Evolutionary conservation across 2,888 invertebrate species (phyloP), one percentile per base, ranked within the genome.

Genomic region (Trissonchulus latispiculum): DNA sequence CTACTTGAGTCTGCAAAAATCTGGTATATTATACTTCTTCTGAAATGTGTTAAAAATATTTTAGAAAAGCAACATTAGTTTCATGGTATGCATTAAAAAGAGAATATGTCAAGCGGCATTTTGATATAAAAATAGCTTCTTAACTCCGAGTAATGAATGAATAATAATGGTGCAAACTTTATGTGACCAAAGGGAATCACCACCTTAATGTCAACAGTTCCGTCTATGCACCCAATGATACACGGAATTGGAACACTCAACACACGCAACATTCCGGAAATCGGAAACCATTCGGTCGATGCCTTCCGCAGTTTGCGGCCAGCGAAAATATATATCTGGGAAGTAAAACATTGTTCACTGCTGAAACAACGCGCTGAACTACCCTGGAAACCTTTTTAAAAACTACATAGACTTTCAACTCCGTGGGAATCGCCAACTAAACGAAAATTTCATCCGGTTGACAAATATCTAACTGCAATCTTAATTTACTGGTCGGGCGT

Each of bases 361-460:
- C 64, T 15, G 8, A n/a, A 3, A 62, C 64, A 62, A 62, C 15
- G 3, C 64, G 64, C n/a, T 62, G 64, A 62, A 62, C 29, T 18
- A 29, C 64, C 31, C 8, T 23, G 64, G 28, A 62, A 8, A 62
- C 31, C n/a, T n/a, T n/a, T n/a, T n/a, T n/a, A n/a, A n/a, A n/a
- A n/a, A n/a, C n/a, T n/a, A n/a, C 31, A 35, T 68, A 15, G 68
- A 15, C 33, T 68, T 68, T 68, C 28, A 33, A 68, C 68, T 8
- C 68, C 68, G 32, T 68, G 68, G 3, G 68, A 31, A 68, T 68
- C 68, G 15, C 68, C 68, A 29, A 62, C 64, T 18, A 31, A 8
- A n/a, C 64, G 64, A 15, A 62, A 3, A 62, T 62, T 29, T 15
- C 31, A 15, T 18, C 64, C 64, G 28, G 64, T 62, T 31, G 64